A percentile compares a stretch with the other conserved stretches of the same genome.
phyloP scores from a whole-genome alignment of 2,888 invertebrate species.

The Pediacus dermestoides region DNA sequence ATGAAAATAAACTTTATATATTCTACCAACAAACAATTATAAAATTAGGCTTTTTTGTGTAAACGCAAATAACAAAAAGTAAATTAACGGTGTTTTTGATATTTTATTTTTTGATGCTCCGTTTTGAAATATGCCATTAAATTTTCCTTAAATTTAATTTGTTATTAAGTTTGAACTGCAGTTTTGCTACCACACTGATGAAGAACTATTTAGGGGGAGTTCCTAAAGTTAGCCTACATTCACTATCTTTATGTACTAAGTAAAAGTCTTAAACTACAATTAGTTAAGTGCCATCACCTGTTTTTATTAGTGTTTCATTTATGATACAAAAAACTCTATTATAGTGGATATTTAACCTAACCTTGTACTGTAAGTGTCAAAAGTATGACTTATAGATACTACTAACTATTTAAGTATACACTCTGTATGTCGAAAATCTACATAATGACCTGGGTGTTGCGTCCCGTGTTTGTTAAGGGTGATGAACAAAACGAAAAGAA shows the following conservation, averaged over 20 bases:
- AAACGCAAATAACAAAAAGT: constrained; percentile 1
- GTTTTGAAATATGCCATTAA: constrained; percentile 47
- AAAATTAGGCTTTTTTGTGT: too few species aligned
- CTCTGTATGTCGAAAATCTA: constrained; percentile 31
- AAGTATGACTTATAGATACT: constrained; percentile 38
- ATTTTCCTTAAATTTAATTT: constrained; percentile 5
- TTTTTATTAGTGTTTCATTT: constrained; percentile 48
- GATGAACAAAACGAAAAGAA: not conserved
- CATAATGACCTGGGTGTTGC: constrained; percentile 6
- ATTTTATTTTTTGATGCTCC: constrained; percentile 22
- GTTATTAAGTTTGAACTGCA: constrained; percentile 44
- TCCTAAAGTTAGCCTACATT: constrained; percentile 37
- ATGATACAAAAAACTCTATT: constrained; percentile 41
- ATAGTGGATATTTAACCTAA: constrained; percentile 43
- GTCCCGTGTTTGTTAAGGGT: constrained; percentile 8
- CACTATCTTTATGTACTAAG: constrained; percentile 40
- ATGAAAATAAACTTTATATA: too few species aligned
- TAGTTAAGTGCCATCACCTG: constrained; percentile 51
- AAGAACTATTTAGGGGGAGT: constrained; percentile 37
- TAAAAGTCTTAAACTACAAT: constrained; percentile 45
- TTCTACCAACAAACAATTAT: too few species aligned
- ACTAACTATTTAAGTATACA: constrained; percentile 44
- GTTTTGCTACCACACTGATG: constrained; percentile 49
- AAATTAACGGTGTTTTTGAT: too few species aligned
- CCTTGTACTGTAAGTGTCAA: constrained; percentile 48